Evolutionary conservation across 2,888 invertebrate genomes (phyloP).

Genomic region (Timema podura): DNA sequence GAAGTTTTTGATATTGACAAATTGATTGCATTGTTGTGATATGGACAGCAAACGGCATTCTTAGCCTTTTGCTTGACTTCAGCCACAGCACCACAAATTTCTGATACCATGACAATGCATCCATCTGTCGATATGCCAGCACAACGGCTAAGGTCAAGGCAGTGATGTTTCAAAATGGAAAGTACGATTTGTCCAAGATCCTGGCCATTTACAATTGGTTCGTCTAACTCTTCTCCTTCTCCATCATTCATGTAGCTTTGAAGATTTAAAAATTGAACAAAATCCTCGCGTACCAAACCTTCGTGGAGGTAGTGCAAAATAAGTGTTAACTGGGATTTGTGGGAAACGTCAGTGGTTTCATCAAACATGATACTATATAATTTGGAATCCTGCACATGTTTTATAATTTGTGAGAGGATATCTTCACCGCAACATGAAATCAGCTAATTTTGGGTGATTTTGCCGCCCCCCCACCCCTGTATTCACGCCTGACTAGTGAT

Average conservation of each 20-base stretch:
- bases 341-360: too few species aligned
- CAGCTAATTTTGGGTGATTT: slow-evolving; percentile 12
- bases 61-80: too few species aligned
- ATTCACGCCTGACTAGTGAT: too few species aligned
- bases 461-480: too few species aligned
- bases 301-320: background rate
- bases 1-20: slow-evolving; percentile 19
- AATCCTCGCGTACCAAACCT: background rate
- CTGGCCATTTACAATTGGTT: background rate
- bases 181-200: slow-evolving; percentile 4
- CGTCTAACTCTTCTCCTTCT: background rate
- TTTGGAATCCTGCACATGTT: background rate
- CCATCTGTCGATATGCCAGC: slow-evolving; percentile 28
- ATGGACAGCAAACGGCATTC: slow-evolving; percentile 21
- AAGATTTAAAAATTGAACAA: background rate
- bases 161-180: slow-evolving; percentile 19
- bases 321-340: background rate
- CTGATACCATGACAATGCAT: slow-evolving; percentile 30
- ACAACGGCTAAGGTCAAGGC: slow-evolving; percentile 22
- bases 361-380: too few species aligned
- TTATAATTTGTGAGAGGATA: slow-evolving; percentile 15
- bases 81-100: too few species aligned
- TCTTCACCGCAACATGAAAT: slow-evolving; percentile 9
- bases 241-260: too few species aligned
- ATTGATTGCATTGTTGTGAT: slow-evolving; percentile 29